Base-by-base conservation (phyloP, 2,888 invertebrate genomes). In the Luffia ferchaultella region DNA sequence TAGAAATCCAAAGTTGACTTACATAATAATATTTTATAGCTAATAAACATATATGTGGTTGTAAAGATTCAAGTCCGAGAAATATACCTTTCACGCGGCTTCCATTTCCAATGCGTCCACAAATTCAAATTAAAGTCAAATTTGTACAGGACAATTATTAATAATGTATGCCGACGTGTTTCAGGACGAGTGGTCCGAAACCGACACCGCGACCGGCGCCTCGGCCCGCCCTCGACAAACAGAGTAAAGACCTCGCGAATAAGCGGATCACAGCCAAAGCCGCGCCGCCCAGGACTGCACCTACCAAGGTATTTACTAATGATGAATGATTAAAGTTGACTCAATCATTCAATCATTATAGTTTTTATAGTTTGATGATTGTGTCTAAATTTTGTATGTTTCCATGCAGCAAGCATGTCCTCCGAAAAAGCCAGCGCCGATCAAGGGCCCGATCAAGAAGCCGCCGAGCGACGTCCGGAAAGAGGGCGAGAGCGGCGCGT, bases 171-270 rank as follows among this genome's bases (percentile, higher is more conserved):
- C n/a, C n/a, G n/a, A n/a, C n/a, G n/a, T n/a, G n/a, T 30, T 30
- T 12, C 30, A 30, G 12, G 30, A 12, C 30, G 3, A 30, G 30
- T 30, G 30, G 30, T 3, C 30, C 30, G 12, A 30, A 17, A 2
- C 16, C 17, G 2, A 17, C 45, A 2, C n/a, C 52, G 53, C 50
- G 49, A 51, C 55, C 45, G 50, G 49, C 57, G 58, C 40, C 65
- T 1, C 65, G 72, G 16, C 57, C 56, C 2, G 54, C 64, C 2
- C 71, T 59, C 61, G 87, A 70, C 69, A 91, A 91, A 61, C 88
- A 88, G 62, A 87, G 83, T 56, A 90, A 91, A 69, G 90, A 91
- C 57, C 87, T 88, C 60, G 88, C 88, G 48, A 91, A 90, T 68
- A 90, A 89, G 63, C 87, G 88, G 63, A 85, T 90, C 61, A 87